phyloP scores from a whole-genome alignment of 2,113 vertebrate species.

The Corythoichthys intestinalis region DNA sequence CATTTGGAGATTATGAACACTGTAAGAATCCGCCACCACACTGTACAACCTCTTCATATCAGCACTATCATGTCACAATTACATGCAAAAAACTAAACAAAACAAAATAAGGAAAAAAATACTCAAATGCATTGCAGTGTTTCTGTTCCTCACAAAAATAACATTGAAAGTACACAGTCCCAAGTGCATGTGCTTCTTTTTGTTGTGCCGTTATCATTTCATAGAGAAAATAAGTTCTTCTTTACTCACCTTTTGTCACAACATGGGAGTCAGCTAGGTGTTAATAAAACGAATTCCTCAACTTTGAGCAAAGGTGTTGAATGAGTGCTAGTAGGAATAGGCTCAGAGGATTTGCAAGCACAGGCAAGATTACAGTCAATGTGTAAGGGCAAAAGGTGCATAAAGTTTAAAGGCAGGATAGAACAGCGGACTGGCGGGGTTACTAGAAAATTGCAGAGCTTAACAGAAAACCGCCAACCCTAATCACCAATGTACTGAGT shows the following conservation, averaged over 20 bases:
- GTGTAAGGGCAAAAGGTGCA: conserved; percentile 18
- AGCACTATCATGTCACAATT: no score
- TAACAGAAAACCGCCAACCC: background rate
- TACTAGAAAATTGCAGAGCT: background rate
- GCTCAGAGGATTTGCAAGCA: conserved; percentile 36
- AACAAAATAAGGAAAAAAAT: background rate
- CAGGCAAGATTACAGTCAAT: conserved; percentile 20
- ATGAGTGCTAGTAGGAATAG: conserved; percentile 31
- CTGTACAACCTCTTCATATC: no score
- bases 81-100: background rate
- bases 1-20: no score
- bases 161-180: background rate
- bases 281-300: conserved; percentile 45
- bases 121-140: background rate
- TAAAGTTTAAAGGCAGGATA: conserved; percentile 10
- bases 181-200: background rate
- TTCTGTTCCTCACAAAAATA: no score
- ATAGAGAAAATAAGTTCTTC: conserved; percentile 8
- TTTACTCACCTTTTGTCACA: conserved; percentile 38
- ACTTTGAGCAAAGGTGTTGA: conserved; percentile 38
- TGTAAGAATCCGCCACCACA: no score
- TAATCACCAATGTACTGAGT: background rate
- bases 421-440: conserved; percentile 1
- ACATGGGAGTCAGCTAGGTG: conserved; percentile 36
- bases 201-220: conserved; percentile 6